Evolutionary conservation across 2,797 vertebrate species (phyloP).

Genomic region (Podarcis lilfordi): DNA sequence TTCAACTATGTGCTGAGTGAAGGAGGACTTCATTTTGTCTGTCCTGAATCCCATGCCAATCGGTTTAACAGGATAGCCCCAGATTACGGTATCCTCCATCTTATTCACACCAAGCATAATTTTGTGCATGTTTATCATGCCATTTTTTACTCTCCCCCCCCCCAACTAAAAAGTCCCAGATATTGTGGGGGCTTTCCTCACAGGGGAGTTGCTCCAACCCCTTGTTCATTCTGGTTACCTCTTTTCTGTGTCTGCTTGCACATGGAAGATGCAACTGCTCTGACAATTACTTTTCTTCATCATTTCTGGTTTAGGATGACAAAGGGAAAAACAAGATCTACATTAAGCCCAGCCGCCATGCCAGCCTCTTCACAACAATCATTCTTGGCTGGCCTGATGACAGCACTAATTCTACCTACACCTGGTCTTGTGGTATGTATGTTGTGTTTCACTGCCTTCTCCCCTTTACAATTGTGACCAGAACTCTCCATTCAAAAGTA

Average conservation of each 20-base stretch:
- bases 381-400: slow-evolving; percentile 70
- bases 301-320: slow-evolving; percentile 64
- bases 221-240: too few relatives aligned
- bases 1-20: too few relatives aligned
- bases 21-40: too few relatives aligned
- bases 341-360: slow-evolving; percentile 63
- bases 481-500: not conserved
- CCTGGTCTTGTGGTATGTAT: slow-evolving; percentile 79
- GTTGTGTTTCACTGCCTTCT: not conserved
- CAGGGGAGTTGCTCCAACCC: too few relatives aligned
- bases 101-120: too few relatives aligned
- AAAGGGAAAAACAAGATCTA: slow-evolving; percentile 47
- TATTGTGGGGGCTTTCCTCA: too few relatives aligned
- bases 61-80: too few relatives aligned
- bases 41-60: too few relatives aligned
- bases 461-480: not conserved
- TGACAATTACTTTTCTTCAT: slow-evolving; percentile 22
- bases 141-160: too few relatives aligned
- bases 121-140: too few relatives aligned
- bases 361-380: slow-evolving; percentile 73
- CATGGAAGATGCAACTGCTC: not conserved
- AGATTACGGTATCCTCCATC: too few relatives aligned
- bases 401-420: slow-evolving; percentile 55
- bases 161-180: too few relatives aligned
- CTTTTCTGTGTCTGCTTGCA: not conserved